Evolutionary conservation across 2,797 vertebrate species (phyloP).

Genomic region (Limosa lapponica): DNA sequence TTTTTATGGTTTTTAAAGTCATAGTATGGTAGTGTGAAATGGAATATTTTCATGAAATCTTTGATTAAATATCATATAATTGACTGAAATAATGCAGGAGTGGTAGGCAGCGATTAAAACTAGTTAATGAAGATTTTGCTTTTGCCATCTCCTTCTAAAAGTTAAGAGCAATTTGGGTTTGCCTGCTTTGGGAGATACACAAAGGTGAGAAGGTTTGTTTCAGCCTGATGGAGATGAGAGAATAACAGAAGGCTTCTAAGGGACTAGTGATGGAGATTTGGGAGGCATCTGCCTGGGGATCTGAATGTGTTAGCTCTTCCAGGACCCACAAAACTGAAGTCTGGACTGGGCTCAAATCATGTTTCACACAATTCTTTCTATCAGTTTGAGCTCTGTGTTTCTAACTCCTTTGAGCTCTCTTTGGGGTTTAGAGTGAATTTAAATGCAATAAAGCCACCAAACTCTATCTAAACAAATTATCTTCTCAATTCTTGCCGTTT

Average conservation of each 20-base stretch:
- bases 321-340: constrained; percentile 38
- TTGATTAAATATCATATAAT: background rate
- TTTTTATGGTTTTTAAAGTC: constrained; percentile 18
- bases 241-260: constrained; percentile 58
- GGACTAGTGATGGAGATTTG: constrained; percentile 28
- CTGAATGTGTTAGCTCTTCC: constrained; percentile 47
- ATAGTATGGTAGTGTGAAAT: background rate
- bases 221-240: constrained; percentile 53
- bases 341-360: constrained; percentile 48
- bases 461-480: background rate
- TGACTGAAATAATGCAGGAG: background rate
- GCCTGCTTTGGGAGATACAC: constrained; percentile 16
- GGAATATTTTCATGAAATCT: constrained; percentile 28
- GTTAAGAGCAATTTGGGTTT: constrained; percentile 33
- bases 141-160: constrained; percentile 33
- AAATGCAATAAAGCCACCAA: background rate
- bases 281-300: constrained; percentile 61
- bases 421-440: constrained; percentile 2
- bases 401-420: background rate
- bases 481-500: background rate
- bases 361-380: constrained; percentile 26
- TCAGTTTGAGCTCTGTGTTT: background rate
- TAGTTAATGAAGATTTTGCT: background rate
- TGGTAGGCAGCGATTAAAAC: background rate
- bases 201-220: constrained; percentile 52